These are phyloP conservation scores for Botia almorhae DNA, from an alignment of 2,797 vertebrate species.

Conservation along the genomic window DNA sequence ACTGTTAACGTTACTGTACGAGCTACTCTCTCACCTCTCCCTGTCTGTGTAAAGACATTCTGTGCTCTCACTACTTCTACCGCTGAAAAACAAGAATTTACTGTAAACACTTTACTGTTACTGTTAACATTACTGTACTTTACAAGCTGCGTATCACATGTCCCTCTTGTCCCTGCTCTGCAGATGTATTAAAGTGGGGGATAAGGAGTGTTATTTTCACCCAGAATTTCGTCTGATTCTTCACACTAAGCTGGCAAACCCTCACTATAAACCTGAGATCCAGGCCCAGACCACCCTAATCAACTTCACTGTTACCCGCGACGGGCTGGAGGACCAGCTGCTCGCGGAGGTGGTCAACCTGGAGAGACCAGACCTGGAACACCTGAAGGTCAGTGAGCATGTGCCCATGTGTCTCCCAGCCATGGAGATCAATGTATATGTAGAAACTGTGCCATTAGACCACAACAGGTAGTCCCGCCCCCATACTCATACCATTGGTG, in stretches of 20 bases:
- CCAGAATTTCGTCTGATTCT: constrained; percentile 79
- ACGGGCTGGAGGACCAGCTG: constrained; percentile 80
- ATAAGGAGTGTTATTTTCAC: constrained; percentile 78
- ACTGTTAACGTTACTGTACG: no score
- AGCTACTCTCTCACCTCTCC: no score
- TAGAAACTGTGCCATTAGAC: neutral
- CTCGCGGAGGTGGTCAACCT: constrained; percentile 78
- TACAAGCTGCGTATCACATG: neutral
- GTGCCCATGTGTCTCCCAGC: neutral
- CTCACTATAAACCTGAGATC: constrained; percentile 80
- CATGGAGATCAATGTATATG: neutral
- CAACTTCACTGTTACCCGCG: constrained; percentile 76
- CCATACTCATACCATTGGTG: no score
- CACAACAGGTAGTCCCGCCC: no score
- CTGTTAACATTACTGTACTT: neutral
- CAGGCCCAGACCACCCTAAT: constrained; percentile 80
- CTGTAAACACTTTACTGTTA: no score
- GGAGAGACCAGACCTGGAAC: constrained; percentile 77
- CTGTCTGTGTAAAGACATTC: no score
- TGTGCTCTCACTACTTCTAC: no score
- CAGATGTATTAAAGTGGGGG: constrained; percentile 83
- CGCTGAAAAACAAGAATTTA: no score
- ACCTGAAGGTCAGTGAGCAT: constrained; percentile 70
- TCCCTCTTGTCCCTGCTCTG: neutral
- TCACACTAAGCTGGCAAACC: constrained; percentile 80